These are phyloP conservation scores for Mionectes olivaceus DNA, from an alignment of 2,797 vertebrate genomes.

Conservation along the genomic window DNA sequence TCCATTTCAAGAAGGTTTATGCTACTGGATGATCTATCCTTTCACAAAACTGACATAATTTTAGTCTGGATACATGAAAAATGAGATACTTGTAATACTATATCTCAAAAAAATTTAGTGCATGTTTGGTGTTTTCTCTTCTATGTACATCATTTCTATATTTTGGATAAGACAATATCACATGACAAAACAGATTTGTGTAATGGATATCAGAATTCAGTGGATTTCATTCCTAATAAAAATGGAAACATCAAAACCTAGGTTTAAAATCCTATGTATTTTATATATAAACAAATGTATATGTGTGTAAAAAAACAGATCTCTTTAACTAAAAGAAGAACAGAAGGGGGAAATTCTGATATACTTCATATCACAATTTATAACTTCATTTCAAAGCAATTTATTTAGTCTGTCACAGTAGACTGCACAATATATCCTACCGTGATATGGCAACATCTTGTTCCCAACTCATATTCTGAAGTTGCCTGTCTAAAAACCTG, in stretches of 20 bases:
- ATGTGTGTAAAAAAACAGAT: accelerated
- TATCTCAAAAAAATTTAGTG: background rate
- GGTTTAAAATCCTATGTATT: background rate
- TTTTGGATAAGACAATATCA: background rate
- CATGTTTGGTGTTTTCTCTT: background rate
- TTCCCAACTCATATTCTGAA: background rate
- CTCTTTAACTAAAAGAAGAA: background rate
- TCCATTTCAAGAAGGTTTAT: background rate
- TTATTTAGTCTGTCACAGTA: background rate
- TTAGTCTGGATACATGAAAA: background rate
- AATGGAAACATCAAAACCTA: background rate
- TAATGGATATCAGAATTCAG: background rate
- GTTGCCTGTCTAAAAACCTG: background rate
- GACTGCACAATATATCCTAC: background rate
- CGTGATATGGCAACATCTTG: background rate
- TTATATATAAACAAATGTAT: background rate
- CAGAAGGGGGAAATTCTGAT: background rate
- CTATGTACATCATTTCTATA: background rate
- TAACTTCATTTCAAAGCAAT: background rate
- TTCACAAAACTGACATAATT: background rate
- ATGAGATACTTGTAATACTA: background rate
- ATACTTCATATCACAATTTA: background rate
- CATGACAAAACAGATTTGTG: background rate
- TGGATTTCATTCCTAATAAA: background rate
- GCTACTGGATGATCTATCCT: background rate